Conservation (phyloP, 2,113 vertebrate genomes). For the Leptobrachium leishanense region DNA sequence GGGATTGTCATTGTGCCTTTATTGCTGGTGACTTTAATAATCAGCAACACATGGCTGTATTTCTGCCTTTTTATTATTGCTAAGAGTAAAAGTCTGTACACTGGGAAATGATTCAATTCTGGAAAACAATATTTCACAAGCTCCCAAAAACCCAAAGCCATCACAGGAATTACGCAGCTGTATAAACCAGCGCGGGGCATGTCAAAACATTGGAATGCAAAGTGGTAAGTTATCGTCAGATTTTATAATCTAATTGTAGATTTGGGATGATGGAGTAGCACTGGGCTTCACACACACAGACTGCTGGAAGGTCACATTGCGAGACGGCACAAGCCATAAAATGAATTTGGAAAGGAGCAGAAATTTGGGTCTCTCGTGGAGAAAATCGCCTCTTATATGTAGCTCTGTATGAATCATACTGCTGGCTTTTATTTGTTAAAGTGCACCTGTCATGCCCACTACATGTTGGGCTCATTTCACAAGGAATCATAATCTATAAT, state of each 20-base stretch:
- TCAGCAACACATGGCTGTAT: background rate
- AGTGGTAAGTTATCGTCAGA: background rate
- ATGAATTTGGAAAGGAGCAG: background rate
- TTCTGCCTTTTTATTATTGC: background rate
- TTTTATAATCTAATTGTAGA: conserved; percentile 22
- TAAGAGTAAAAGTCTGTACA: background rate
- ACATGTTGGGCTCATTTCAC: too few species aligned
- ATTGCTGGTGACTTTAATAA: background rate
- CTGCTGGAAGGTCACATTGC: conserved; percentile 16
- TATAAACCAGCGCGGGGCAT: background rate
- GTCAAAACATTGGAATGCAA: conserved; percentile 9
- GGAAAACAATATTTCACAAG: conserved; percentile 24
- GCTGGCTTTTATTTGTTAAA: too few species aligned
- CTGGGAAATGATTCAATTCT: conserved; percentile 10
- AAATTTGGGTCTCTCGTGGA: background rate
- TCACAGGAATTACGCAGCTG: conserved; percentile 22
- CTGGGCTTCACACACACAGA: background rate
- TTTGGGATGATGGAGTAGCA: conserved; percentile 2
- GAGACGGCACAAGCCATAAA: background rate
- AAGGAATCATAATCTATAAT: too few species aligned
- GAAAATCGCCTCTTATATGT: background rate
- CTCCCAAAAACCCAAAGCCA: conserved; percentile 20
- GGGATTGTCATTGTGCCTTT: background rate
- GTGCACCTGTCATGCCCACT: too few species aligned
- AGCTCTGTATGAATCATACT: too few species aligned